Conservation (phyloP, 1,140 invertebrate species). For the Drosophila varians region DNA sequence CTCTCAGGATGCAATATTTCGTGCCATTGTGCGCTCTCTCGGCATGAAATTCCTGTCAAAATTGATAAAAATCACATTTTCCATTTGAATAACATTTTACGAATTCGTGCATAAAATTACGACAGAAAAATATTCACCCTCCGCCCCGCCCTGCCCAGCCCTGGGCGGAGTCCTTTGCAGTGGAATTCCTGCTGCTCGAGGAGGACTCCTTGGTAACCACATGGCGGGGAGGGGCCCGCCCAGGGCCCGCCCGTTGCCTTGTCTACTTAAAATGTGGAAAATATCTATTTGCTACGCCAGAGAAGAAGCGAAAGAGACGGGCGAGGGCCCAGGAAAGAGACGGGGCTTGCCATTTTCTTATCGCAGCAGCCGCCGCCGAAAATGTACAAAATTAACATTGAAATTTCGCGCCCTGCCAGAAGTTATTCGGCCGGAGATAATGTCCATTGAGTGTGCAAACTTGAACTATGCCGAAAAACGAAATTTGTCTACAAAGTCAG, state of each 20-base stretch:
- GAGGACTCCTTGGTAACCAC: slow-evolving; percentile 71
- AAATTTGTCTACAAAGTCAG: slow-evolving; percentile 79
- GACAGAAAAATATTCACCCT: slow-evolving; percentile 26
- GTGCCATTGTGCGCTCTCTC: slow-evolving; percentile 45
- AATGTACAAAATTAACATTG: slow-evolving; percentile 63
- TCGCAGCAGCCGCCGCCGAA: slow-evolving; percentile 45
- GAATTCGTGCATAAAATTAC: slow-evolving; percentile 84
- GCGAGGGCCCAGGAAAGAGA: too few relatives aligned
- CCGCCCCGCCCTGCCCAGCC: not conserved
- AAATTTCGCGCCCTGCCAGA: slow-evolving; percentile 65
- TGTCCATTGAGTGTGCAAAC: slow-evolving; percentile 64
- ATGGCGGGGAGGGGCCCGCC: slow-evolving; percentile 29
- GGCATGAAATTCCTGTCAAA: slow-evolving; percentile 81
- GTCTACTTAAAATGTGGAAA: slow-evolving; percentile 81
- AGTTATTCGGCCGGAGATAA: slow-evolving; percentile 80
- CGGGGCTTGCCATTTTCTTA: slow-evolving; percentile 59
- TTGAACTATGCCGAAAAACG: slow-evolving; percentile 67
- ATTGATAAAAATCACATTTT: slow-evolving; percentile 84
- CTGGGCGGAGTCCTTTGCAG: slow-evolving; percentile 31
- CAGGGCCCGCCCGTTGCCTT: slow-evolving; percentile 19
- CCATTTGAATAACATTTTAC: slow-evolving; percentile 83
- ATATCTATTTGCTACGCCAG: slow-evolving; percentile 78
- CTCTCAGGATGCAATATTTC: slow-evolving; percentile 30
- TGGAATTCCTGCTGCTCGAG: slow-evolving; percentile 70
- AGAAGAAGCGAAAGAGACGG: slow-evolving; percentile 60